Conservation (phyloP, 2,797 vertebrate genomes). For the Natrix natrix region DNA sequence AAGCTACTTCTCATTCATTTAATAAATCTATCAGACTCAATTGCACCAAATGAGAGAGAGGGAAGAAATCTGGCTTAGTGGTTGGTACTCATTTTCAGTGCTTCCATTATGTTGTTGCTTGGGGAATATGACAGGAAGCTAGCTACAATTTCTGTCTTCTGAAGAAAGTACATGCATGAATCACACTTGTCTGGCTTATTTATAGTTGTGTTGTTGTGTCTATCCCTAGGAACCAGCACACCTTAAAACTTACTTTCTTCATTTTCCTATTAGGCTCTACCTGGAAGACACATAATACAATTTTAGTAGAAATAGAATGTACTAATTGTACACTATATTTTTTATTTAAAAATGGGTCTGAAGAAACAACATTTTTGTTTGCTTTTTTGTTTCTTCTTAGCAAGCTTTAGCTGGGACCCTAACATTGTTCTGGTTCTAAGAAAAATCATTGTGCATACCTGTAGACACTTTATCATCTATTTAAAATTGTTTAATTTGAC, state of each 20-base stretch:
- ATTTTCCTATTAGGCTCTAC: not conserved
- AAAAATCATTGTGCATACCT: not conserved
- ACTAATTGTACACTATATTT: not conserved
- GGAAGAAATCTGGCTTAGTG: not conserved
- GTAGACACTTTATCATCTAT: not conserved
- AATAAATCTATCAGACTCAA: not conserved
- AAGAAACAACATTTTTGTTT: not conserved
- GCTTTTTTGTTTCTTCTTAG: not conserved
- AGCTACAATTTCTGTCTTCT: not conserved
- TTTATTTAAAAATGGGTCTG: not conserved
- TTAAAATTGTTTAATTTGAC: not conserved
- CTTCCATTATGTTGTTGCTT: slow-evolving; percentile 15
- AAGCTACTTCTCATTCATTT: not conserved
- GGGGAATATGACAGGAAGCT: not conserved
- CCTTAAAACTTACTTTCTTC: not conserved
- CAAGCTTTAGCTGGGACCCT: not conserved
- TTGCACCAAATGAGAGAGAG: not conserved
- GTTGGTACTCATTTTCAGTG: not conserved
- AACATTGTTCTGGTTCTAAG: not conserved
- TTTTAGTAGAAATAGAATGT: not conserved
- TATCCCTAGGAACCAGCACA: not conserved
- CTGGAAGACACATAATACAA: not conserved
- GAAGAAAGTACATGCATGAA: slow-evolving; percentile 30
- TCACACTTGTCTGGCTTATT: slow-evolving; percentile 13
- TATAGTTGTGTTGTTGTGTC: slow-evolving; percentile 31